Conservation (phyloP, 2,797 vertebrate species). For the Orientallactaga sibirica region DNA sequence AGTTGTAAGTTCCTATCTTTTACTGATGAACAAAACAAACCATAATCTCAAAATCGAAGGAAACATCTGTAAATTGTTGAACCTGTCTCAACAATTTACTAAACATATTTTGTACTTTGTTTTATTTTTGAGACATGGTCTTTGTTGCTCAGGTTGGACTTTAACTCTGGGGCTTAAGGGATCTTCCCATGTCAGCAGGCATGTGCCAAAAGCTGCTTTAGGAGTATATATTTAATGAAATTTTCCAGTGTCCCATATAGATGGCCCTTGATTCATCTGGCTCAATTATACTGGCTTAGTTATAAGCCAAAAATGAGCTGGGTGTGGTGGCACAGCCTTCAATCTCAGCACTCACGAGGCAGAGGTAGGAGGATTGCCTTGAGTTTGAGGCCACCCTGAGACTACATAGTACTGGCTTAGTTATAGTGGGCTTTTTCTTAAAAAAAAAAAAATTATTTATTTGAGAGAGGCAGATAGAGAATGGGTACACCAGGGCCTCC, state of each 20-base stretch:
- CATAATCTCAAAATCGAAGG: constrained; percentile 8
- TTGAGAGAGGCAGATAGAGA: too few relatives aligned
- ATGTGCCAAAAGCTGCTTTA: not conserved
- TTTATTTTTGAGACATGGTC: not conserved
- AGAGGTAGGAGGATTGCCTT: too few relatives aligned
- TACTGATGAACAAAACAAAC: not conserved
- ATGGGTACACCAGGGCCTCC: too few relatives aligned
- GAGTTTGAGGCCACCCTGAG: too few relatives aligned
- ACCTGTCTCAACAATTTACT: not conserved
- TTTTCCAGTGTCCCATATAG: not conserved
- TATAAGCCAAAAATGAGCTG: not conserved
- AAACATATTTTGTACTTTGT: not conserved
- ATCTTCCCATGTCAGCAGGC: not conserved
- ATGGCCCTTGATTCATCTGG: not conserved
- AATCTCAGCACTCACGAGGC: too few relatives aligned
- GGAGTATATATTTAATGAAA: constrained; percentile 42
- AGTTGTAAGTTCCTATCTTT: constrained; percentile 27
- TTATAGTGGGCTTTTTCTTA: not conserved
- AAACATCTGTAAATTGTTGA: constrained; percentile 49
- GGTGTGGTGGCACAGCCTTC: too few relatives aligned
- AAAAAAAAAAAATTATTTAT: too few relatives aligned
- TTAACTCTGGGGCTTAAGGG: not conserved
- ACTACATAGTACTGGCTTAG: not conserved
- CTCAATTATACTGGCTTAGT: constrained; percentile 38
- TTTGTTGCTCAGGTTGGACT: not conserved